These are phyloP conservation scores for Eudasyphora cyanicolor DNA, from an alignment of 2,888 invertebrate species.

Conservation along the genomic window DNA sequence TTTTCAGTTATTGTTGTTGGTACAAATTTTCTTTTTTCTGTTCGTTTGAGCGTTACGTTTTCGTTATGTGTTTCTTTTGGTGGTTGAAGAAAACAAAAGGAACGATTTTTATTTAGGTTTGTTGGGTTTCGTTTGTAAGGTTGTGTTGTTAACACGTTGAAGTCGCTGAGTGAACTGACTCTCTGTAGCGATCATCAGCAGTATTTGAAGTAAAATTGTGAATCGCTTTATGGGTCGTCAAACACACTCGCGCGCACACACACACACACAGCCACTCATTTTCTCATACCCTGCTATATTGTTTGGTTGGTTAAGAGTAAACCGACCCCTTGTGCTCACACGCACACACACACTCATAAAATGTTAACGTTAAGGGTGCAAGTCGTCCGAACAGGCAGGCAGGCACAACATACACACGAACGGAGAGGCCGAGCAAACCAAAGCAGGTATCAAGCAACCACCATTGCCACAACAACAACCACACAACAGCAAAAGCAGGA, in stretches of 20 bases:
- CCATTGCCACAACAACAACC: constrained; percentile 79
- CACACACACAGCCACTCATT: constrained; percentile 23
- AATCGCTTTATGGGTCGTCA: constrained; percentile 66
- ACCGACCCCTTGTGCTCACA: constrained; percentile 65
- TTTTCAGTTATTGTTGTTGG: not conserved
- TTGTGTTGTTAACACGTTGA: constrained; percentile 78
- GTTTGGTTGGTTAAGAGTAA: constrained; percentile 64
- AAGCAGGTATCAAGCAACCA: constrained; percentile 78
- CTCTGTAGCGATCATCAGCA: constrained; percentile 78
- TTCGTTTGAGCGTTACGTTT: constrained; percentile 13
- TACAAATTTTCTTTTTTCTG: constrained; percentile 28
- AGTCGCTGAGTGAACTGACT: constrained; percentile 80
- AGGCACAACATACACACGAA: constrained; percentile 37
- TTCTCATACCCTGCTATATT: constrained; percentile 45
- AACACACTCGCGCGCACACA: constrained; percentile 13
- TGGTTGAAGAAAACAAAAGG: constrained; percentile 24
- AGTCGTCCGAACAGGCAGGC: constrained; percentile 26
- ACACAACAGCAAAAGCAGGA: constrained; percentile 72
- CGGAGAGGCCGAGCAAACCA: constrained; percentile 53
- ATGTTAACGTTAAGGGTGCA: constrained; percentile 73
- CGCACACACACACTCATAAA: constrained; percentile 50
- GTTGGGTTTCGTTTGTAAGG: not conserved
- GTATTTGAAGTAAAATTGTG: constrained; percentile 78
- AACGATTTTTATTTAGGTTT: not conserved
- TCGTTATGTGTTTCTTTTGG: constrained; percentile 12